Conservation (phyloP, 2,797 vertebrate genomes). For the Sebastes diploproa region DNA sequence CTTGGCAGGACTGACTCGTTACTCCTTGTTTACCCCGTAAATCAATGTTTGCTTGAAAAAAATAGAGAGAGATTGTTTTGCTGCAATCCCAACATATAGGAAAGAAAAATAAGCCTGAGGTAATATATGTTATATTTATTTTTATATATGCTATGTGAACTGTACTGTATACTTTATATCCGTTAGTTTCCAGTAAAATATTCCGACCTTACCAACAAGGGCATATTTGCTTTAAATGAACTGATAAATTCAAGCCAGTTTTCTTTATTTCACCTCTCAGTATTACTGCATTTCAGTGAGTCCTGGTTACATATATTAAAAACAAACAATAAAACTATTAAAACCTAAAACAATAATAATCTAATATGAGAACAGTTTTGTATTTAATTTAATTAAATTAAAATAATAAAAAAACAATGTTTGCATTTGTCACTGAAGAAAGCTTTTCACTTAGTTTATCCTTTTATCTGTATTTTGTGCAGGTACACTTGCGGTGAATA, state of each 20-base stretch:
- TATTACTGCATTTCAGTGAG: background rate
- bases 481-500: background rate
- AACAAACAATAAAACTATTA: background rate
- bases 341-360: background rate
- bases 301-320: background rate
- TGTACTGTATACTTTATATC: background rate
- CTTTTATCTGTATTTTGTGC: conserved; percentile 22
- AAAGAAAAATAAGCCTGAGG: background rate
- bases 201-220: background rate
- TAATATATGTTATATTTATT: background rate
- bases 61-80: background rate
- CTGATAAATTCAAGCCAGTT: background rate
- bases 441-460: background rate
- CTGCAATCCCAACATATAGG: conserved; percentile 2
- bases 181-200: background rate
- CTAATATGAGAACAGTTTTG: background rate
- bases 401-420: background rate
- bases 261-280: background rate
- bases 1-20: conserved; percentile 57
- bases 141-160: background rate
- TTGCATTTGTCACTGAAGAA: background rate
- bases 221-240: background rate
- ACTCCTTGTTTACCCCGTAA: conserved; percentile 60
- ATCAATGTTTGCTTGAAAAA: conserved; percentile 53
- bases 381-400: background rate